These are phyloP conservation scores for Bacillus rossius DNA, from an alignment of 1,140 invertebrate species.

Conservation along the genomic window DNA sequence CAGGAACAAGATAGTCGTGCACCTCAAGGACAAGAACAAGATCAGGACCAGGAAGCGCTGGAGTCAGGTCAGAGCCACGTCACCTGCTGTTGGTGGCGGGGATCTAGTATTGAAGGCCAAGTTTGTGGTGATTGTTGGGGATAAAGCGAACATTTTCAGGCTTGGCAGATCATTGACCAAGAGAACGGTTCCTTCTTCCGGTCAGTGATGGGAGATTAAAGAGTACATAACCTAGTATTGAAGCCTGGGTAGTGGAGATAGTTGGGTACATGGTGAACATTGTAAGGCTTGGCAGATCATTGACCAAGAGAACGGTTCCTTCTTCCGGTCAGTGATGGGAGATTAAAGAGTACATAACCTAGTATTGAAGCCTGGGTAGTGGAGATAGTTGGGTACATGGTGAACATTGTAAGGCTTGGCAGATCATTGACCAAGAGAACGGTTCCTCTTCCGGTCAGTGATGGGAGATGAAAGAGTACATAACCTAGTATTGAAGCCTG, in stretches of 20 bases:
- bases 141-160: no score
- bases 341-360: background rate
- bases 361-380: background rate
- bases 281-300: background rate
- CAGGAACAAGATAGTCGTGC: slow-evolving; percentile 95
- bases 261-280: no score
- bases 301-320: background rate
- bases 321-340: background rate
- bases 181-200: background rate
- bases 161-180: background rate
- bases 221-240: background rate
- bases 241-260: background rate
- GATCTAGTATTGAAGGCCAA: no score
- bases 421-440: background rate
- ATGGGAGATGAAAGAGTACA: background rate
- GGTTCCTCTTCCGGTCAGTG: background rate
- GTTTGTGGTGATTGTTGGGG: no score
- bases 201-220: background rate
- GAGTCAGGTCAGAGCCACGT: slow-evolving; percentile 70
- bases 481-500: background rate
- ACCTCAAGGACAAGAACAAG: slow-evolving; percentile 94
- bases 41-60: slow-evolving; percentile 94
- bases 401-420: background rate
- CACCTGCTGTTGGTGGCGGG: no score
- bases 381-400: no score